Base-by-base conservation (phyloP, 1,140 invertebrate genomes). In the Nixonia krombeini region DNA sequence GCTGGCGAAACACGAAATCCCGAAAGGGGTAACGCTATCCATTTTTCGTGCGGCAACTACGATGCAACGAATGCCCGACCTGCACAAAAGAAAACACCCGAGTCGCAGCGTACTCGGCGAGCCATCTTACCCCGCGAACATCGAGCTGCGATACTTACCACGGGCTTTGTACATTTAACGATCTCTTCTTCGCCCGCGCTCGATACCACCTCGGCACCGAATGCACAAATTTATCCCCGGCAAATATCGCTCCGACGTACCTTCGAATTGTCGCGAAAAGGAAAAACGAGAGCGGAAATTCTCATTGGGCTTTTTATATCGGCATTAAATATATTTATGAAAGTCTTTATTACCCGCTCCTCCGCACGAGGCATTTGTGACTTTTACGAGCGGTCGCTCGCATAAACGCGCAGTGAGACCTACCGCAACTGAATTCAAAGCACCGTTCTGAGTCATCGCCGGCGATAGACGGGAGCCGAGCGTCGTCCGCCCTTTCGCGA, bases 361-460 rank as follows among this genome's bases (percentile, higher is more conserved):
- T 64, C 38, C 28, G 31, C 45, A 59, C 50, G 45, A 69, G 51
- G 46, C 61, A 57, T 64, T 64, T 62, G 57, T 65, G 67, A 65
- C 61, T 70, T 70, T 65, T 65, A 70, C 67, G 67, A 70, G 67
- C 52, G 56, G 56, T 64, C 50, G 55, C 67, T 63, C 55, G 59
- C 66, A 70, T 70, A 70, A 70, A 64, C 50, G 67, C 41, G 40
- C 56, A 47, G 51, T 49, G 58, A 56, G 61, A 70, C 56, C 67
- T 70, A 70, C 58, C 66, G 58, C 72, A 72, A 74, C 70, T 69
- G 70, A 67, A 74, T 74, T 55, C 61, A 62, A 65, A 72, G 56
- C 66, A 74, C 55, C 55, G 57, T 72, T 62, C 58, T 63, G 50
- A 72, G 61, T 72, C 70, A 70, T 67, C 58, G 53, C 52, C 51